Base-by-base conservation (phyloP, 2,888 invertebrate species). In the Drosophila ezoana region DNA sequence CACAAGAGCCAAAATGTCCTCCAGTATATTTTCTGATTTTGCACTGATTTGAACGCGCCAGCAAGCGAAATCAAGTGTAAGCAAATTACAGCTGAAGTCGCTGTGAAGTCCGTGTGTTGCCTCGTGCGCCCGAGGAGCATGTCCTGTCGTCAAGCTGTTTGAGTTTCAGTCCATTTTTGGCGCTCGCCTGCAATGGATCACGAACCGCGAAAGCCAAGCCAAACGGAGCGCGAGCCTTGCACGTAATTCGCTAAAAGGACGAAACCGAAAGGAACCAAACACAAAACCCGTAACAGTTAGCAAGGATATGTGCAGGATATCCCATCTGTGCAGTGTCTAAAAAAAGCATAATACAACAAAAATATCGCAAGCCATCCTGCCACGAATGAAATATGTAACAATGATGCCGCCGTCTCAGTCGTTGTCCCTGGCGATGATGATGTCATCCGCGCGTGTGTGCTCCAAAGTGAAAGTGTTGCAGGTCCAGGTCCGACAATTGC, bases 21-120 rank as follows among this genome's bases (percentile, higher is more conserved):
- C 90, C 87, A 90, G 90, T 90, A 59, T 69, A 74, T 58, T 81
- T 88, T 89, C 51, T 84, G 89, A 77, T 80, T 79, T 84, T 74
- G 85, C 79, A 67, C 76, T 82, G 90, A 87, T 89, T 91, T 85
- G 79, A 87, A 87, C 64, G 62, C 62, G 66, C 64, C 51, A 41
- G 45, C 63, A 23, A 20, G 11, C 48, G 38, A 49, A 76, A 61
- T 78, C 48, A 33, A 71, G 53, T 52, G 28, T 33, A 23, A 38
- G 41, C 44, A 8, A 54, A 54, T 23, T 23, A 37, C 35, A 11
- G 23, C 45, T 14, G 23, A 62, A 56, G 41, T 52, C 9, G 40
- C 32, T 54, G 54, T 44, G 45, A 57, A 73, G 65, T 71, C 64
- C 74, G 69, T 65, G 56, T 65, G 59, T 33, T 0, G 16, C 47